phyloP scores from a whole-genome alignment of 2,888 invertebrate genomes.

The Anthophora plumipes region DNA sequence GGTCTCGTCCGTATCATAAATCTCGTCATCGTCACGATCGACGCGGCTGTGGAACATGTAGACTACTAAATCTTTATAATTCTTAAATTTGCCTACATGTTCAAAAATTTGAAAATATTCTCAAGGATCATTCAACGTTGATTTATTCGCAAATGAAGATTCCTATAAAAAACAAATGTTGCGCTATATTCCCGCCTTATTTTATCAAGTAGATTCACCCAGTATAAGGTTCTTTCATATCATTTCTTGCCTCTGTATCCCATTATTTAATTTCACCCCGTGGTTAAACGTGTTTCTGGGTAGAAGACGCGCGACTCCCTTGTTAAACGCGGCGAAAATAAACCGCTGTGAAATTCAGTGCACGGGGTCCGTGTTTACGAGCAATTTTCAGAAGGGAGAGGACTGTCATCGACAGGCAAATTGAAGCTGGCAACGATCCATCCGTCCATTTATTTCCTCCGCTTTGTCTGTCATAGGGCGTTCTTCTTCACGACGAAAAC shows the following conservation, averaged over 20 bases:
- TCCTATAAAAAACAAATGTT: neutral
- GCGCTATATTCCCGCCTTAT: no score
- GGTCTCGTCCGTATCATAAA: no score
- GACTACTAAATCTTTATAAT: no score
- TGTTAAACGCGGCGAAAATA: conserved; percentile 5
- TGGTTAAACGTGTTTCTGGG: neutral
- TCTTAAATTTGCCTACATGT: no score
- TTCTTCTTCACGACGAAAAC: conserved; percentile 26
- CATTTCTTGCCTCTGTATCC: neutral
- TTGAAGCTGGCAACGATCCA: conserved; percentile 21
- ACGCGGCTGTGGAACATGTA: no score
- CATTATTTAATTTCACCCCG: neutral
- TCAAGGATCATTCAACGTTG: neutral
- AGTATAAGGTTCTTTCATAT: neutral
- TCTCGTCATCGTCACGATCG: no score
- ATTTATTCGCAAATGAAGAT: neutral
- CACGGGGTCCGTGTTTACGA: conserved; percentile 12
- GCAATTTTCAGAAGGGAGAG: conserved; percentile 11
- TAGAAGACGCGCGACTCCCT: neutral
- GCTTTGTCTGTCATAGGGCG: conserved; percentile 21
- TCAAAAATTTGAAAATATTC: no score
- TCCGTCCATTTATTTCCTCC: conserved; percentile 8
- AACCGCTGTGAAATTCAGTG: neutral
- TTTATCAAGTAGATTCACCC: no score
- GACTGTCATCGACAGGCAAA: conserved; percentile 35